phyloP scores from a whole-genome alignment of 2,113 vertebrate genomes.

The Chiloscyllium plagiosum region DNA sequence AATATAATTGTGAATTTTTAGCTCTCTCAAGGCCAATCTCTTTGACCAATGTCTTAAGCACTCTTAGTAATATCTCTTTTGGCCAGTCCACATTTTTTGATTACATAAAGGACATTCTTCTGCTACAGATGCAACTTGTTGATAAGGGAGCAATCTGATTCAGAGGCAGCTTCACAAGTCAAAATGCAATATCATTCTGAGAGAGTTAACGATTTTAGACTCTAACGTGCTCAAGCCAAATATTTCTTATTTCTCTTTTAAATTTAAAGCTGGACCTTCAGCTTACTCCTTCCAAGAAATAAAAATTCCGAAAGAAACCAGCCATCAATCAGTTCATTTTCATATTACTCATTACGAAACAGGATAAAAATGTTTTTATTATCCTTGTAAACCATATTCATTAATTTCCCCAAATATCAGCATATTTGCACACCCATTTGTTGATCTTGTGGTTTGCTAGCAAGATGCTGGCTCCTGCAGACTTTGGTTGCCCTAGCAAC shows the following conservation, averaged over 20 bases:
- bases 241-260: not conserved
- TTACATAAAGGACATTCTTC: not conserved
- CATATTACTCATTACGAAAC: not conserved
- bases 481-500: constrained; percentile 80
- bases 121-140: not conserved
- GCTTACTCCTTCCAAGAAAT: not conserved
- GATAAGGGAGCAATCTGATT: not conserved
- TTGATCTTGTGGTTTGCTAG: constrained; percentile 88
- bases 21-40: not conserved
- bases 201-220: not conserved
- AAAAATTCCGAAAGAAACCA: constrained; percentile 10
- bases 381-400: constrained; percentile 32
- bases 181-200: not conserved
- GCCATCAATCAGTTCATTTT: constrained; percentile 28
- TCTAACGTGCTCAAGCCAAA: not conserved
- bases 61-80: not conserved
- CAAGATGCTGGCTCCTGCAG: constrained; percentile 86
- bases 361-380: constrained; percentile 30
- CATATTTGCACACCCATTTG: constrained; percentile 79
- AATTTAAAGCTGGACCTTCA: not conserved
- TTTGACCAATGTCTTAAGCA: not conserved
- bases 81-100: not conserved
- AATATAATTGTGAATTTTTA: not conserved
- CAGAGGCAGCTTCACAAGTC: not conserved
- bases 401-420: constrained; percentile 37